Evolutionary conservation across 1,140 invertebrate genomes (phyloP).

Genomic region (Nasonia vitripennis): DNA sequence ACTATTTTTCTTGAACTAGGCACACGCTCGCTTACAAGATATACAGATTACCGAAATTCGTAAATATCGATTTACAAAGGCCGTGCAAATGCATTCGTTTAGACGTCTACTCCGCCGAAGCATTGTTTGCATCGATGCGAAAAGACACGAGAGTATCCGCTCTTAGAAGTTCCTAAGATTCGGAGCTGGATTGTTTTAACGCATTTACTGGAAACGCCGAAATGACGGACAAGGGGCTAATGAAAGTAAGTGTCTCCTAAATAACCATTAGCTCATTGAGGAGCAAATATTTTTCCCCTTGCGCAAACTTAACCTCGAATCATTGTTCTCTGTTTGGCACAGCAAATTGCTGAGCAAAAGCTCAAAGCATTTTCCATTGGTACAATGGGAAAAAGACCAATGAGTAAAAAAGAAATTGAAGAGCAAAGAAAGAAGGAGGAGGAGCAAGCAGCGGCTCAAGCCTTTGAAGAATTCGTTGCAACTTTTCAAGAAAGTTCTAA

Average conservation of each 20-base stretch:
- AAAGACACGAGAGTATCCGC: not conserved
- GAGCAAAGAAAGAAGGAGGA: slow-evolving; percentile 92
- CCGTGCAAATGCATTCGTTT: slow-evolving; percentile 20
- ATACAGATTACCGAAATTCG: not conserved
- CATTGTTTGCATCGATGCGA: slow-evolving; percentile 11
- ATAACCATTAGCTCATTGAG: slow-evolving; percentile 25
- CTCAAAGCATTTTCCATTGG: slow-evolving; percentile 89
- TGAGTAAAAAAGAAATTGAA: slow-evolving; percentile 91
- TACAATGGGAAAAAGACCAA: slow-evolving; percentile 85
- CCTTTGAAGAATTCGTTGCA: slow-evolving; percentile 97
- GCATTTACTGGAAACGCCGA: slow-evolving; percentile 9
- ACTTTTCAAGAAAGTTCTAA: slow-evolving; percentile 94
- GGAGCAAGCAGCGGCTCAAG: slow-evolving; percentile 89
- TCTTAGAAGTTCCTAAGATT: not conserved
- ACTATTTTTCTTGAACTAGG: too few species aligned
- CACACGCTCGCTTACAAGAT: too few species aligned
- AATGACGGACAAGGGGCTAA: slow-evolving; percentile 72
- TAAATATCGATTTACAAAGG: not conserved
- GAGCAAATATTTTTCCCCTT: slow-evolving; percentile 1
- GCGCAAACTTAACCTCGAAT: slow-evolving; percentile 21
- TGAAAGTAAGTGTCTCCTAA: slow-evolving; percentile 66
- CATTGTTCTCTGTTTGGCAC: slow-evolving; percentile 40
- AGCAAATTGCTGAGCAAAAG: slow-evolving; percentile 85
- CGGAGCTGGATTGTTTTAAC: not conserved
- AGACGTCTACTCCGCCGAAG: not conserved